Evolutionary conservation across 2,797 vertebrate species (phyloP).

Genomic region (Chelon auratus): DNA sequence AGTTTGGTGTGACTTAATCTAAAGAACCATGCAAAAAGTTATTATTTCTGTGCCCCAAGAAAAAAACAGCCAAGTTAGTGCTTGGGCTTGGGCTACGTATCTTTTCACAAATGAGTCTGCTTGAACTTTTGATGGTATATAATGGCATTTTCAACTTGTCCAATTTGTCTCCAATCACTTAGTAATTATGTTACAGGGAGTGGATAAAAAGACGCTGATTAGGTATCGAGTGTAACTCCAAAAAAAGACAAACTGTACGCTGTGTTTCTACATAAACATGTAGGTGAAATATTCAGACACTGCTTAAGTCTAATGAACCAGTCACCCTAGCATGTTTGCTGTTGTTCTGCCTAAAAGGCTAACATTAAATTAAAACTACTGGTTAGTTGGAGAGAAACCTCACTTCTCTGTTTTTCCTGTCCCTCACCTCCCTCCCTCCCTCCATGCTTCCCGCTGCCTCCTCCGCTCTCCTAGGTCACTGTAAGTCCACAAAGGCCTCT

Average conservation of each 20-base stretch:
- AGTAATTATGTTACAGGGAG: too few species aligned
- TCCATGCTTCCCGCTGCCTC: conserved; percentile 7
- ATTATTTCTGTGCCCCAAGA: not conserved
- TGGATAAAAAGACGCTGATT: too few species aligned
- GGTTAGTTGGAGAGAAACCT: conserved; percentile 26
- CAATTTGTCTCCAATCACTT: too few species aligned
- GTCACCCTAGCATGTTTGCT: not conserved
- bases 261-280: not conserved
- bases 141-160: too few species aligned
- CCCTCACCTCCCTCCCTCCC: not conserved
- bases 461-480: conserved; percentile 65
- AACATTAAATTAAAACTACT: conserved; percentile 10
- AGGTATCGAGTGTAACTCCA: too few species aligned
- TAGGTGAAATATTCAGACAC: not conserved
- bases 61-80: not conserved
- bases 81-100: too few species aligned
- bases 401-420: not conserved
- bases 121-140: too few species aligned
- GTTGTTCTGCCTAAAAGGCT: not conserved
- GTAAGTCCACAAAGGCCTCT: conserved; percentile 80
- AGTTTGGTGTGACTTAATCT: not conserved
- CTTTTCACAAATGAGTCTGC: too few species aligned
- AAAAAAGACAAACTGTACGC: too few species aligned
- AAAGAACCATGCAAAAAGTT: not conserved
- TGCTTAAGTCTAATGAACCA: too few species aligned